Evolutionary conservation across 2,113 vertebrate species (phyloP), one percentile per base, ranked within the genome.

Genomic region (Hippocampus zosterae): DNA sequence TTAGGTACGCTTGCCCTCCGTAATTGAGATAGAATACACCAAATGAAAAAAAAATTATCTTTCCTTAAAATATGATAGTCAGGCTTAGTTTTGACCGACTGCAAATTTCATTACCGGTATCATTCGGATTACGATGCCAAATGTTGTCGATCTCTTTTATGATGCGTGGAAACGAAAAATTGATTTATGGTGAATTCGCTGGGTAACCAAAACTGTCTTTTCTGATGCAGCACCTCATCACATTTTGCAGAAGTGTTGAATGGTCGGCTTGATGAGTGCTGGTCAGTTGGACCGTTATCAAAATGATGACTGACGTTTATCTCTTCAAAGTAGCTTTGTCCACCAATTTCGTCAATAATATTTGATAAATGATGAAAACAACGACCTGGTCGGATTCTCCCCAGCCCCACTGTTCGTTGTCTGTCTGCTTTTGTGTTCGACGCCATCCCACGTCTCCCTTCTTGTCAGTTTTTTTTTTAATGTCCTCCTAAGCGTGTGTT

Each of bases 331-430:
- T 27, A 27, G 19, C 33, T 19, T 23, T 72, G 4, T 46, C 61
- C 19, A 2, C 48, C 69, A 59, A 68, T 33, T 65, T 33, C 42
- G 59, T 0, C 57, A 33, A 44, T 16, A 46, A 70, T 33, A 72
- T 78, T 80, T 85, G 80, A 83, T 84, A 84, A 86, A 84, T 87
- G 87, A 88, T 81, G 84, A 84, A 82, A 87, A 83, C 61, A 72
- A 55, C 56, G 71, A 71, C 69, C 25, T 25, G 33, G 70, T 81
- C 82, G 74, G 73, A 81, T 76, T 83, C 75, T 72, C 71, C 80
- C 82, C 78, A 69, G 61, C 69, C 72, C 78, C 76, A 19, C 79
- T 85, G 81, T 79, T 40, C 46, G n/a, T 23, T 23, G 52, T 52
- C 18, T 1, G 44, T 44, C 68, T 42, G 72, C 74, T 73, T 63